Evolutionary conservation across 2,888 invertebrate species (phyloP), one percentile per base, ranked within the genome.

Genomic region (Bellardia bayeri): DNA sequence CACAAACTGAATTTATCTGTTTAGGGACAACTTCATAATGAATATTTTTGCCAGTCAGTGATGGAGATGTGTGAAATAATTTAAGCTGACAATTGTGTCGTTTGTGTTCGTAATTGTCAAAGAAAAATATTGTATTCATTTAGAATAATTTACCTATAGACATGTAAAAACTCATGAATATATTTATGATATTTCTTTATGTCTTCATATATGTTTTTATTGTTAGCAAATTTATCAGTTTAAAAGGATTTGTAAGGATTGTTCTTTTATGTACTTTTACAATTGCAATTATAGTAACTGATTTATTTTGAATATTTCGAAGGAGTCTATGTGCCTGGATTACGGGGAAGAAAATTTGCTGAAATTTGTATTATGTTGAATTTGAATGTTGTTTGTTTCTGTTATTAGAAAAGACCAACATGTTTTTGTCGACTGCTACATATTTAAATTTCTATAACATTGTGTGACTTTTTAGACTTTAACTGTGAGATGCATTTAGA

Each of bases 31-130:
- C 14, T 49, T 56, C 64, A 69, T 40, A 75, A n/a, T 58, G 9
- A 5, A 16, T 14, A 64, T 8, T 40, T 8, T 58, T 23, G 9
- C 30, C 16, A n/a, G 72, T 42, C 30, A 74, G 13, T 66, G 42
- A 66, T 14, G 3, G 84, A 88, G 69, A 86, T 86, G 81, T 88
- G 81, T 80, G 78, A 82, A 88, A 72, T 71, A 82, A 63, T 78
- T 71, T 79, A 86, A 82, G 81, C 81, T 85, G 83, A 84, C 82
- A 86, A 80, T 69, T 86, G 69, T 49, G 58, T 86, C 49, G 45
- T 75, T 76, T 71, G 9, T 85, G n/a, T 58, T 37, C 37, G 37
- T 56, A 72, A 64, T 76, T 85, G 88, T 85, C 74, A 75, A 71
- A 23, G 64, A 23, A 23, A 45, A 16, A 68, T 11, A 11, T 45